These are phyloP conservation scores for Probaryconus sp. DNA, from an alignment of 1,140 invertebrate species.

Conservation along the genomic window DNA sequence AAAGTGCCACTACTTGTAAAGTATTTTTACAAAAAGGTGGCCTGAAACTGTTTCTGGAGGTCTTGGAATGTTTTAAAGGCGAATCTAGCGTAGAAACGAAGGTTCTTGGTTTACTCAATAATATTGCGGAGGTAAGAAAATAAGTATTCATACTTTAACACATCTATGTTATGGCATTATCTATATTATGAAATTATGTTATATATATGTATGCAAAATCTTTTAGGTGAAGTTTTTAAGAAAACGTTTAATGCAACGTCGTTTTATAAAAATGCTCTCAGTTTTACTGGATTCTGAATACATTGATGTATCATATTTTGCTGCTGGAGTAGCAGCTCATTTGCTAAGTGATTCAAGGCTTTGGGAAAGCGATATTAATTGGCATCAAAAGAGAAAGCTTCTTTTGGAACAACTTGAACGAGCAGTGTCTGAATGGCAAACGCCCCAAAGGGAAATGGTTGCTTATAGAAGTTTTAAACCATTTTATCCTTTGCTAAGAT, in stretches of 20 bases:
- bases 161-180: too few species aligned
- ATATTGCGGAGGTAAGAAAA: slow-evolving; percentile 86
- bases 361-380: slow-evolving; percentile 75
- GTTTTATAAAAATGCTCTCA: slow-evolving; percentile 82
- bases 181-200: not conserved
- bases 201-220: slow-evolving; percentile 5
- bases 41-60: slow-evolving; percentile 84
- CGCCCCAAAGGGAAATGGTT: slow-evolving; percentile 89
- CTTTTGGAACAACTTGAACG: slow-evolving; percentile 80
- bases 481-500: slow-evolving; percentile 84
- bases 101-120: slow-evolving; percentile 88
- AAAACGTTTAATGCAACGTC: slow-evolving; percentile 81
- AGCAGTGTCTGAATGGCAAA: slow-evolving; percentile 84
- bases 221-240: slow-evolving; percentile 77
- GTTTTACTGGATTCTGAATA: slow-evolving; percentile 82
- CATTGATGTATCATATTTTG: slow-evolving; percentile 91
- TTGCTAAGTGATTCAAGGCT: slow-evolving; percentile 81
- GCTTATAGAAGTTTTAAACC: slow-evolving; percentile 90
- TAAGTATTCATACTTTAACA: too few species aligned
- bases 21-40: slow-evolving; percentile 87
- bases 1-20: slow-evolving; percentile 85
- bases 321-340: slow-evolving; percentile 89
- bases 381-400: slow-evolving; percentile 73
- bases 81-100: slow-evolving; percentile 87
- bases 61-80: slow-evolving; percentile 82